Base-by-base conservation (phyloP, 2,797 vertebrate species). In the Distichodus sexfasciatus region DNA sequence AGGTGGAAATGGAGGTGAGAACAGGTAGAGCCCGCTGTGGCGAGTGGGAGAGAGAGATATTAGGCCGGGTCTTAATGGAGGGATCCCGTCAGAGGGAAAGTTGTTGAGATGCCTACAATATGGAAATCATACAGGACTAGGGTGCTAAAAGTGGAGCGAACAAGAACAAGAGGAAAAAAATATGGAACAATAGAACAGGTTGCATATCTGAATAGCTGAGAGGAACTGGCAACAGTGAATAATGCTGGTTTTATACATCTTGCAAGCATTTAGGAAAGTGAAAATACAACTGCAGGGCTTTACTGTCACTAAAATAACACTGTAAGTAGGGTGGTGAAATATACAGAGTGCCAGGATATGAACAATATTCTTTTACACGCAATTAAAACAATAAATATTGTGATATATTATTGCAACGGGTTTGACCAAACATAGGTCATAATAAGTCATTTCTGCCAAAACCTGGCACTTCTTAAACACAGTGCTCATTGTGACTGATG, bases 1-100 rank as follows among this genome's bases (percentile, higher is more conserved):
- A 69, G 44, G 43, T 68, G 64, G 71, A 65, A 65, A 60, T 46
- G 55, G 51, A 76, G 76, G 74, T 78, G 76, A 72, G 60, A 36
- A 59, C 73, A 76, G 68, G 64, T 66, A 65, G 23, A 11, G 33
- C 41, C 17, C 24, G 4, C 38, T 66, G 58, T 79, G 66, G 66
- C 53, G 74, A 24, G 50, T 48, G 46, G 24, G 3, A 24, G 50
- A 57, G 46, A 29, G 3, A 1, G 58, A 29, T 17, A 29, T 47
- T 43, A 58, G 12, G 44, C 17, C 48, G 48, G 31, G 9, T 43
- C 46, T 17, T 15, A n/a, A n/a, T n/a, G n/a, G n/a, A n/a, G n/a
- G n/a, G n/a, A n/a, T 24, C 55, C 40, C 33, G 11, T 6, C 26
- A 53, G 61, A 53, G 53, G 14, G 9, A 33, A 2, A 36, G 14